phyloP scores from a whole-genome alignment of 1,140 invertebrate genomes.

The Drosophila pectinifera region DNA sequence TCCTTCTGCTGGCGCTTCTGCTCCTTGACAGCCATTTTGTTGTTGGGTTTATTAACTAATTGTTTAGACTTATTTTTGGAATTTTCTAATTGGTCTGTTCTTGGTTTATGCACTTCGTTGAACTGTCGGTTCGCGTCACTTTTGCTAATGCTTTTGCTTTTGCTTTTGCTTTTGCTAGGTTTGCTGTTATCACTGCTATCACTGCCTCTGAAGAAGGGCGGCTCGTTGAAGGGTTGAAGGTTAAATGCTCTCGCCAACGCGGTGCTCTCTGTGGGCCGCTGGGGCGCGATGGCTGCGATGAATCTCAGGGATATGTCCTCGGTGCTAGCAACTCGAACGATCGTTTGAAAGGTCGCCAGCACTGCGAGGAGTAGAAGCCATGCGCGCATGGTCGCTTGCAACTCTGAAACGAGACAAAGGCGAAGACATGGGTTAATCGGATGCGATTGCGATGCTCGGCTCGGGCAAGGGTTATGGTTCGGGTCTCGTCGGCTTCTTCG shows the following conservation, averaged over 20 bases:
- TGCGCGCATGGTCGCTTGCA: conserved; percentile 86
- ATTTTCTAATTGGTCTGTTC: conserved; percentile 83
- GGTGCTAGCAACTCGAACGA: conserved; percentile 85
- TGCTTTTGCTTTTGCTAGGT: conserved; percentile 25
- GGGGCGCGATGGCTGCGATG: conserved; percentile 77
- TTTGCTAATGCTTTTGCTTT: conserved; percentile 48
- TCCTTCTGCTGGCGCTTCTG: conserved; percentile 33
- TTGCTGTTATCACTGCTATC: conserved; percentile 63
- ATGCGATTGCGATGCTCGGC: conserved; percentile 10
- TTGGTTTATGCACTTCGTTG: conserved; percentile 80
- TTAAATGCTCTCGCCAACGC: conserved; percentile 76
- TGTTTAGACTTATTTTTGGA: conserved; percentile 77
- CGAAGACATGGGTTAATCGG: conserved; percentile 68
- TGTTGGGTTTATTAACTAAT: conserved; percentile 69
- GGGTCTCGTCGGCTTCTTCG: background rate
- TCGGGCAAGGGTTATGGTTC: conserved; percentile 12
- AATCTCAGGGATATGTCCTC: conserved; percentile 84
- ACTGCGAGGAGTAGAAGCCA: conserved; percentile 86
- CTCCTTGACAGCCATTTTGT: conserved; percentile 65
- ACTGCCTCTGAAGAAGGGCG: conserved; percentile 50
- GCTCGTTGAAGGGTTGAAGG: conserved; percentile 67
- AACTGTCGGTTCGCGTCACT: conserved; percentile 67
- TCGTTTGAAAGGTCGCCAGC: conserved; percentile 85
- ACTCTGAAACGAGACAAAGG: conserved; percentile 85
- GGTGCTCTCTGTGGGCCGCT: conserved; percentile 25